Evolutionary conservation across 2,797 vertebrate genomes (phyloP).

Genomic region (Coreius guichenoti): DNA sequence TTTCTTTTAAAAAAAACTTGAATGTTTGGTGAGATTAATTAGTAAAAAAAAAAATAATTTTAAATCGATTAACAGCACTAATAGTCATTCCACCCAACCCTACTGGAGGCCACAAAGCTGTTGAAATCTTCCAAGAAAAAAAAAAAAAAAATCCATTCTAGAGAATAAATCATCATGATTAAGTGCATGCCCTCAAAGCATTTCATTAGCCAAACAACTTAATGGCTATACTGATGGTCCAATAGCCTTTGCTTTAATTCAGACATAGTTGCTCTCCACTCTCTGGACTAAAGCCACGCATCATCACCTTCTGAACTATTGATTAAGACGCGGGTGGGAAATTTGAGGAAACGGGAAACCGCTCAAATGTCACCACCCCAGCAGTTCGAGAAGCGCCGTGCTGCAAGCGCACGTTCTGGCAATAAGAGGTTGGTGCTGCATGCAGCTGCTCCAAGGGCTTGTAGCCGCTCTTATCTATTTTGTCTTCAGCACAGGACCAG

Average conservation of each 20-base stretch:
- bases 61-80: too few relatives aligned
- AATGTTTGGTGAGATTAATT: too few relatives aligned
- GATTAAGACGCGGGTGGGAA: slow-evolving; percentile 51
- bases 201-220: slow-evolving; percentile 32
- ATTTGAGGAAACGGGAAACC: slow-evolving; percentile 53
- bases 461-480: slow-evolving; percentile 40
- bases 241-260: slow-evolving; percentile 8
- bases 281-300: slow-evolving; percentile 29
- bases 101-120: neutral
- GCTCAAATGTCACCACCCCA: slow-evolving; percentile 33
- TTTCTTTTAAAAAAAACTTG: too few relatives aligned
- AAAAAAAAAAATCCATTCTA: neutral
- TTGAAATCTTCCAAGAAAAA: slow-evolving; percentile 11
- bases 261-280: slow-evolving; percentile 11
- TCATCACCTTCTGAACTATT: slow-evolving; percentile 46
- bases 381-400: slow-evolving; percentile 1
- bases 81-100: neutral
- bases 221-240: neutral
- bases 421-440: neutral
- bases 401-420: neutral
- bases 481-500: slow-evolving; percentile 33
- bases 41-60: too few relatives aligned
- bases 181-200: slow-evolving; percentile 14
- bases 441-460: slow-evolving; percentile 43
- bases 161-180: slow-evolving; percentile 34